Conservation (phyloP, 2,797 vertebrate species). For the Kryptopterus vitreolus region DNA sequence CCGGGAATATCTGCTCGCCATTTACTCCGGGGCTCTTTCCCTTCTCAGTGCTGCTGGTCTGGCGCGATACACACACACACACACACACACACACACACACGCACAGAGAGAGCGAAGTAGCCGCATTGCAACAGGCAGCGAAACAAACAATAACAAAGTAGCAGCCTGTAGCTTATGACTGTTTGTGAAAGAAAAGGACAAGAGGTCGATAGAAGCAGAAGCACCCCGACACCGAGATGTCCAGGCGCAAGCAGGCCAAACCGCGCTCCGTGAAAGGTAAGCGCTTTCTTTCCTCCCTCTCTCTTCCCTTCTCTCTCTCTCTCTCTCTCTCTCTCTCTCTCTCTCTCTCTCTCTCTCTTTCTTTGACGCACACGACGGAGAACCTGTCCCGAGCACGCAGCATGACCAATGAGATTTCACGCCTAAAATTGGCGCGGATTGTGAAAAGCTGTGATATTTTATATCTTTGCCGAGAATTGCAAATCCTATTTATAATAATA, state of each 20-base stretch:
- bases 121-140: constrained; percentile 97
- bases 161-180: constrained; percentile 65
- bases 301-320: constrained; percentile 12
- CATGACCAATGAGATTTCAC: constrained; percentile 76
- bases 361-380: constrained; percentile 34
- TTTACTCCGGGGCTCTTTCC: constrained; percentile 42
- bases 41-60: constrained; percentile 53
- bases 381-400: constrained; percentile 57
- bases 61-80: background rate
- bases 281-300: constrained; percentile 50
- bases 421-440: constrained; percentile 74
- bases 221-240: constrained; percentile 81
- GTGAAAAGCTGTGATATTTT: constrained; percentile 64
- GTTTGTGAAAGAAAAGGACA: constrained; percentile 61
- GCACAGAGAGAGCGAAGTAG: constrained; percentile 70
- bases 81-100: background rate
- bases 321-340: background rate
- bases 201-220: constrained; percentile 64
- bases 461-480: constrained; percentile 13
- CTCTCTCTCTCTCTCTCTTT: constrained; percentile 10
- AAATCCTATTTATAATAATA: background rate
- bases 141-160: constrained; percentile 65
- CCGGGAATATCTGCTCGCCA: constrained; percentile 47
- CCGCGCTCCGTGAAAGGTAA: constrained; percentile 98
- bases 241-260: constrained; percentile 97